A percentile compares a stretch with the other conserved stretches of the same genome.
Conservation (phyloP, 37 sponge, comb jelly and placozoan genomes). For the Beroe forskalii region DNA sequence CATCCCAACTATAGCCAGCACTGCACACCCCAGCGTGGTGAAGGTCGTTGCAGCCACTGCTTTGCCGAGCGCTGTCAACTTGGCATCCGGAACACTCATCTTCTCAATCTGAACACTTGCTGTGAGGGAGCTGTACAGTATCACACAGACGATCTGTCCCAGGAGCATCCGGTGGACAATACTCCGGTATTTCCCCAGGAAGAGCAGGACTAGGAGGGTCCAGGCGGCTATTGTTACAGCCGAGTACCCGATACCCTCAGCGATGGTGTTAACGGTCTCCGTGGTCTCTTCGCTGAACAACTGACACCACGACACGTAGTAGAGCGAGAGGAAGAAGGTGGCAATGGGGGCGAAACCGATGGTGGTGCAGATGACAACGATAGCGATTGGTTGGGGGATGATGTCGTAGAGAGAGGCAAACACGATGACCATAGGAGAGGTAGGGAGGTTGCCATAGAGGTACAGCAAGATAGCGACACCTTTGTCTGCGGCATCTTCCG, state of each 20-base stretch:
- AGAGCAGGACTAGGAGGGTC: slow-evolving; percentile 35
- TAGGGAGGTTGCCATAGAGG: slow-evolving; percentile 42
- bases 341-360: slow-evolving; percentile 38
- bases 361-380: slow-evolving; percentile 1
- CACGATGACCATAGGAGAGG: slow-evolving; percentile 32
- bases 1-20: not conserved
- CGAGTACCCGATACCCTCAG: slow-evolving; percentile 26
- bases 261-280: not conserved
- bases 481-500: not conserved
- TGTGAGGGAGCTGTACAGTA: not conserved
- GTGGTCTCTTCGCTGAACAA: slow-evolving; percentile 29
- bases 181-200: not conserved
- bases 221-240: not conserved
- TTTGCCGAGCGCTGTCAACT: slow-evolving; percentile 7
- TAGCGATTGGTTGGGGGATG: not conserved
- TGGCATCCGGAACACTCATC: not conserved
- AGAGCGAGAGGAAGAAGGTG: slow-evolving; percentile 38
- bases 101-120: not conserved
- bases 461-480: slow-evolving; percentile 10
- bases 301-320: slow-evolving; percentile 41
- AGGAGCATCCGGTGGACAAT: slow-evolving; percentile 7
- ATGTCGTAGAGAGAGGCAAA: slow-evolving; percentile 43
- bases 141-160: slow-evolving; percentile 12
- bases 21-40: not conserved
- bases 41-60: not conserved